Percentiles rank a stretch among this genome's conserved stretches.
Conservation (phyloP, 1,140 invertebrate species). For the Leguminivora glycinivorella region DNA sequence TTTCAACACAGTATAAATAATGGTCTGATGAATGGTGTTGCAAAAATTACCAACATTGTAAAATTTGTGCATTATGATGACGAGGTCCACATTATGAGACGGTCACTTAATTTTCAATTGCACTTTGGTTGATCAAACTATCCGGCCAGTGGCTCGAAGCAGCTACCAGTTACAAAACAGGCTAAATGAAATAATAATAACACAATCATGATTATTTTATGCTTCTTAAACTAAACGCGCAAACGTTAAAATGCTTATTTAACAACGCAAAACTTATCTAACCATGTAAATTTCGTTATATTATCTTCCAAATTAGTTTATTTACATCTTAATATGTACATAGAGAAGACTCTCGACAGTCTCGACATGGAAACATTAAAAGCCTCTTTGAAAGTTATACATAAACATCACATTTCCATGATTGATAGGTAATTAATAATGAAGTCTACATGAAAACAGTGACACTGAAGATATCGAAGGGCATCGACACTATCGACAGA, state of each 20-base stretch:
- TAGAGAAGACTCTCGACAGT: conserved; percentile 33
- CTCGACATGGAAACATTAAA: conserved; percentile 39
- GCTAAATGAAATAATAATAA: not conserved
- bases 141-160: not conserved
- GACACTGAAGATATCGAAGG: not conserved
- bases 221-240: conserved; percentile 6
- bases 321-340: conserved; percentile 43
- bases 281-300: conserved; percentile 24
- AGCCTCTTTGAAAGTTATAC: conserved; percentile 38
- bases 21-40: too few species aligned
- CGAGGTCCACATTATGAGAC: not conserved
- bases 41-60: too few species aligned
- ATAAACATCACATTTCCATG: conserved; percentile 38
- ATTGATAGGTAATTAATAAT: conserved; percentile 31
- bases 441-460: not conserved
- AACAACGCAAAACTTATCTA: conserved; percentile 20
- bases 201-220: not conserved
- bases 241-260: conserved; percentile 26
- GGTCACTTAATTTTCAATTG: not conserved
- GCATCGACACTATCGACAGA: not conserved
- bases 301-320: conserved; percentile 29
- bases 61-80: too few species aligned
- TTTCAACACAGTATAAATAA: too few species aligned
- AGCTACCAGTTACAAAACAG: not conserved
- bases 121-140: too few species aligned